Conservation (phyloP, 1,140 invertebrate species). For the Drosophila baimaii region DNA sequence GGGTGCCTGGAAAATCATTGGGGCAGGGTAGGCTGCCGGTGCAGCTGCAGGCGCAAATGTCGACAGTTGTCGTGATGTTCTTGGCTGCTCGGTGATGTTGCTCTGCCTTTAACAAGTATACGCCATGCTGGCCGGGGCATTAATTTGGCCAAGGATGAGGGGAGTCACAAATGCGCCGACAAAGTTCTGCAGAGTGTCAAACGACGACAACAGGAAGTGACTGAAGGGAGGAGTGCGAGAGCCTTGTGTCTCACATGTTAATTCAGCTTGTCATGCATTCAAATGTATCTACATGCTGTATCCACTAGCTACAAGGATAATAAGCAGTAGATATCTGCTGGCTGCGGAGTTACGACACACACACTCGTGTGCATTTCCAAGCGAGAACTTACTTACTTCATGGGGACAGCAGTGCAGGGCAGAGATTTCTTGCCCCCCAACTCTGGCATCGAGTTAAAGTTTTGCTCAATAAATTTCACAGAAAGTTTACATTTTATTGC, state of each 20-base stretch:
- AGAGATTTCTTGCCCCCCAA: conserved; percentile 10
- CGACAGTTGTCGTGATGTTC: conserved; percentile 40
- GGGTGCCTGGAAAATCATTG: conserved; percentile 1
- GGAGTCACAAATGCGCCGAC: conserved; percentile 76
- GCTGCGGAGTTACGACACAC: conserved; percentile 50
- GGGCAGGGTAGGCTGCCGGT: conserved; percentile 23
- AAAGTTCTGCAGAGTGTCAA: conserved; percentile 59
- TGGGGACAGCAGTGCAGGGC: background rate
- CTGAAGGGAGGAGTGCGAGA: conserved; percentile 14
- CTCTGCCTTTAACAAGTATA: conserved; percentile 74
- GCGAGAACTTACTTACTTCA: conserved; percentile 18
- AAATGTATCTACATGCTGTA: conserved; percentile 62
- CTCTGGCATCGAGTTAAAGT: conserved; percentile 50
- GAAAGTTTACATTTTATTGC: conserved; percentile 52
- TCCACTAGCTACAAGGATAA: conserved; percentile 39
- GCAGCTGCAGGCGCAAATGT: conserved; percentile 35
- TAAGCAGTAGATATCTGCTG: conserved; percentile 46
- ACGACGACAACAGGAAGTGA: conserved; percentile 19
- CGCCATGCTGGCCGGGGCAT: conserved; percentile 74
- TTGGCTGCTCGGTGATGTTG: conserved; percentile 36
- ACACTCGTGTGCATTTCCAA: conserved; percentile 47
- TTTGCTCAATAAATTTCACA: conserved; percentile 50
- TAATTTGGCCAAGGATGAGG: conserved; percentile 52
- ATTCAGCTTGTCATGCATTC: conserved; percentile 70
- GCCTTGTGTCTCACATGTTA: conserved; percentile 66